phyloP scores from a whole-genome alignment of 2,113 vertebrate species.

The Camelus dromedarius region DNA sequence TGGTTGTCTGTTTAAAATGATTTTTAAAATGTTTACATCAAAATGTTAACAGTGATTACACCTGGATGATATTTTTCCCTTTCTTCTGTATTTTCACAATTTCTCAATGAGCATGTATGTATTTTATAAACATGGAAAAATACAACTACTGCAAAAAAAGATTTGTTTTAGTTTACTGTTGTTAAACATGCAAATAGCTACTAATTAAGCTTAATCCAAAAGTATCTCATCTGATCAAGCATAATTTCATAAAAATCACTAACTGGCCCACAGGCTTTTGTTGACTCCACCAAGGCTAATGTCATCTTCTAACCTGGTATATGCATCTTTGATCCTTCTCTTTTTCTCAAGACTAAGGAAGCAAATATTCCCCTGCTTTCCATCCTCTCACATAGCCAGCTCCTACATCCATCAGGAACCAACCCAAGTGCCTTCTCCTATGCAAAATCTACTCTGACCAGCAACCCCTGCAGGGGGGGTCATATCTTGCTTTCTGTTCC shows the following conservation, averaged over 20 bases:
- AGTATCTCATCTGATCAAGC: not conserved
- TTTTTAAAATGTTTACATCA: not conserved
- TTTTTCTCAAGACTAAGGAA: conserved; percentile 1
- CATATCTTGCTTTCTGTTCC: not conserved
- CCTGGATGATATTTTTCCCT: not conserved
- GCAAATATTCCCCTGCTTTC: not conserved
- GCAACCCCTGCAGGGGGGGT: not conserved
- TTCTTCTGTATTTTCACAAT: conserved; percentile 35
- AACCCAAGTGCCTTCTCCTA: not conserved
- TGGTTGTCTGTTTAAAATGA: not conserved
- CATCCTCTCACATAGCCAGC: not conserved
- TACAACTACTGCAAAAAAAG: not conserved
- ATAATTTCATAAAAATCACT: conserved; percentile 62
- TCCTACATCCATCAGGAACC: not conserved
- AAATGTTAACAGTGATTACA: not conserved
- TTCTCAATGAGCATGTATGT: not conserved
- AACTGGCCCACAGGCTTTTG: not conserved
- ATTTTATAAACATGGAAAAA: conserved; percentile 26
- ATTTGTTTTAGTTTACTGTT: conserved; percentile 1
- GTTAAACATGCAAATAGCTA: conserved; percentile 21
- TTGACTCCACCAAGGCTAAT: conserved; percentile 20
- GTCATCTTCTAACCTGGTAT: not conserved
- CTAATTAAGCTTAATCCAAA: not conserved
- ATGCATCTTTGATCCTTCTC: not conserved
- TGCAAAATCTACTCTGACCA: not conserved